phyloP scores from a whole-genome alignment of 2,797 vertebrate species.

The Spondyliosoma cantharus region DNA sequence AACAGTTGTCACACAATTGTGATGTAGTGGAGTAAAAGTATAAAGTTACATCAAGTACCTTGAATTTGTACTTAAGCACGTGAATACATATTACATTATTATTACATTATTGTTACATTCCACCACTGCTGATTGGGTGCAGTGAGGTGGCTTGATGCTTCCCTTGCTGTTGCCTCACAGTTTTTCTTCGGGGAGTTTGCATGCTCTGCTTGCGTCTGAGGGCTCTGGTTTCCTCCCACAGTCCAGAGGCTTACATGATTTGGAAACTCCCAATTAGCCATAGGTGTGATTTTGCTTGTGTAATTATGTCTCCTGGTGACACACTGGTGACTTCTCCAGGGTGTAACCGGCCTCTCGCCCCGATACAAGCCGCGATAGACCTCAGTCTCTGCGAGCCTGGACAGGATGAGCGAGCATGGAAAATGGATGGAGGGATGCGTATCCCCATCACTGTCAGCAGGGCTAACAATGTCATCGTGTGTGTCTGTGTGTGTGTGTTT shows the following conservation, averaged over 20 bases:
- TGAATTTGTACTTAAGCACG: too few relatives aligned
- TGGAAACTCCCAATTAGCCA: conserved; percentile 10
- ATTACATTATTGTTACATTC: too few relatives aligned
- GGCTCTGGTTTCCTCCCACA: conserved; percentile 16
- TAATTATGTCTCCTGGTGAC: neutral
- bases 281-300: neutral
- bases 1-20: too few relatives aligned
- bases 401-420: conserved; percentile 22
- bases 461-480: conserved; percentile 31
- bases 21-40: too few relatives aligned
- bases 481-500: conserved; percentile 22
- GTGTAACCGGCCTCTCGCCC: neutral
- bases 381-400: neutral
- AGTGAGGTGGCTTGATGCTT: neutral
- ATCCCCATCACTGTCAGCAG: conserved; percentile 29
- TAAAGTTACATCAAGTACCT: too few relatives aligned
- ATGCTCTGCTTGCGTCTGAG: neutral
- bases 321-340: neutral
- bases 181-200: conserved; percentile 7
- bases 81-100: too few relatives aligned
- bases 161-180: neutral
- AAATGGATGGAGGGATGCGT: conserved; percentile 36
- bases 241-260: conserved; percentile 2
- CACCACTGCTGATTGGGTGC: too few relatives aligned
- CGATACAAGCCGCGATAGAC: conserved; percentile 9